Evolutionary conservation across 23 tunicate genomes (phyloP), one percentile per base, ranked within the genome.

Genomic region (Phallusia fumigata): DNA sequence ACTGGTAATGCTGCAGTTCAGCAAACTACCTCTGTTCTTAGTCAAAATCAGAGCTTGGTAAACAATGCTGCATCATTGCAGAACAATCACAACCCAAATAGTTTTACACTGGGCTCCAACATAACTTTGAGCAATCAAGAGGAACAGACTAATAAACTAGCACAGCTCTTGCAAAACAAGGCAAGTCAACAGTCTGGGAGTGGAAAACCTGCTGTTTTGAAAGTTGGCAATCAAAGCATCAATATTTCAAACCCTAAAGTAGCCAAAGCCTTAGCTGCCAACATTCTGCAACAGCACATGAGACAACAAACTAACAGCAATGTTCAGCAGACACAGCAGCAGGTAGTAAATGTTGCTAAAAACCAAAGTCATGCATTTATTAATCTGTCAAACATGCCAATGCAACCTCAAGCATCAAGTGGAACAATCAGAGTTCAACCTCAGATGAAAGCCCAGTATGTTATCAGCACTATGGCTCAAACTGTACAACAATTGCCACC

Each of bases 211-310:
- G 82, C 58, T 21, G 33, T 86, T 73, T 52, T 86, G 19, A 64
- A 65, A 74, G 80, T 80, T 18, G 90, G 90, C 15, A 74, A 52
- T 74, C 84, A 80, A n/a, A 86, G 49, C 64, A 80, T 86, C 24
- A 50, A 86, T 36, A 75, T 86, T 13, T 81, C 86, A 53, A 73
- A 80, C 73, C 80, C 50, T 11, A 50, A 76, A 40, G 82, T 83
- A 32, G 88, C 86, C 1, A 91, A 79, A 52, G 88, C 90, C 18
- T 76, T 91, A 0, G 89, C 96, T 15, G 76, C 90, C 19, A 91
- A 83, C 26, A 79, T 91, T 3, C 52, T 86, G 33, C 84, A 90
- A 52, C 95, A 89, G 69, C 74, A 44, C 26, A 26, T 22, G 32
- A 51, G 36, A 28, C 86, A 90, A 33, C 89, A 85, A 45, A 80